phyloP scores from a whole-genome alignment of 2,113 vertebrate species.

The Plecotus auritus region DNA sequence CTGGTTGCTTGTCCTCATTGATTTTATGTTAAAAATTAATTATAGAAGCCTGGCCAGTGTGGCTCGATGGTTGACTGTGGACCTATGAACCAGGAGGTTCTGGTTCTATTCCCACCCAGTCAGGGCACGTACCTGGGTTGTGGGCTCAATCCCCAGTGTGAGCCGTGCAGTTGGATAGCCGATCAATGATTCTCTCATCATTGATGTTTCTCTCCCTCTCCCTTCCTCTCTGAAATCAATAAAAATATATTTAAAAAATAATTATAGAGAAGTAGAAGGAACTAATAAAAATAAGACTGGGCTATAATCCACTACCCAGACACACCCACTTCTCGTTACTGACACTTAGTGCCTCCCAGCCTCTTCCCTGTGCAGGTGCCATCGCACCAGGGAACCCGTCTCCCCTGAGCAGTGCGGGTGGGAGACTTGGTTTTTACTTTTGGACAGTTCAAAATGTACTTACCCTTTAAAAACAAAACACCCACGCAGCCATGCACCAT shows the following conservation, averaged over 20 bases:
- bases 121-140: no score
- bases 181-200: no score
- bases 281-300: neutral
- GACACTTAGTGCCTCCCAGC: fast-evolving
- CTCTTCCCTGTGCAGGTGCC: fast-evolving
- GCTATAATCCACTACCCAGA: no score
- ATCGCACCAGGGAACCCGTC: fast-evolving
- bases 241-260: neutral
- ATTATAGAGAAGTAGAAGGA: neutral
- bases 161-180: no score
- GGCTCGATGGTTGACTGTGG: no score
- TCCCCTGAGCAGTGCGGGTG: fast-evolving
- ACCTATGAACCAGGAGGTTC: no score
- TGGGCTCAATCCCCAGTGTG: no score
- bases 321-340: neutral
- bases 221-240: no score
- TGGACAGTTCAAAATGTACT: neutral
- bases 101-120: no score
- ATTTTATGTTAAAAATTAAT: neutral
- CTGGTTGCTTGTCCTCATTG: neutral
- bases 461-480: neutral
- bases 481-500: fast-evolving
- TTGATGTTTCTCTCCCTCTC: no score
- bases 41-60: neutral
- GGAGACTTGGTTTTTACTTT: neutral